Evolutionary conservation across 2,888 invertebrate genomes (phyloP).

Genomic region (Drosophila conformis): DNA sequence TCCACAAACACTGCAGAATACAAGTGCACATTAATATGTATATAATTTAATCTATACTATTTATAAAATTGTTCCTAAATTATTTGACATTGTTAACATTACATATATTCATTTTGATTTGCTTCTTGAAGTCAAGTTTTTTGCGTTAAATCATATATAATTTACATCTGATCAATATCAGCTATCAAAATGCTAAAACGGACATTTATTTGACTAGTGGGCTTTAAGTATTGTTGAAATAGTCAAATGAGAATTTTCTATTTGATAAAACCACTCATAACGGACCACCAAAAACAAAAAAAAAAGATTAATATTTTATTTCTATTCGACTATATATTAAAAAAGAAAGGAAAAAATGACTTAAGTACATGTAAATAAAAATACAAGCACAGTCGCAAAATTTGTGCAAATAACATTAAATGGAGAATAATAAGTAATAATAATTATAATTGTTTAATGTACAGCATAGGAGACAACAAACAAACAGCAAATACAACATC

Average conservation of each 20-base stretch:
- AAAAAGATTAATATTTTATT: not conserved
- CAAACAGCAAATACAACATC: not conserved
- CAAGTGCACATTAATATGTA: slow-evolving; percentile 1
- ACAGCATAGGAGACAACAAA: slow-evolving; percentile 16
- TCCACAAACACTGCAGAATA: not conserved
- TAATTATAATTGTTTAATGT: slow-evolving; percentile 30
- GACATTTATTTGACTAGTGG: not conserved
- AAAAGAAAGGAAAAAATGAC: not conserved
- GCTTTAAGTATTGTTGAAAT: not conserved
- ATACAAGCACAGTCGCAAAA: slow-evolving; percentile 17
- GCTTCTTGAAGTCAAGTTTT: not conserved
- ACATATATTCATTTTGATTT: not conserved
- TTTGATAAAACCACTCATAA: not conserved
- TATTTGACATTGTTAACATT: slow-evolving; percentile 3
- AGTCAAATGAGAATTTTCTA: not conserved
- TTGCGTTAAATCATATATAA: not conserved
- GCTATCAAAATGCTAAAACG: not conserved
- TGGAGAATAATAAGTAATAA: slow-evolving; percentile 6
- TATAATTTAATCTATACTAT: slow-evolving; percentile 1
- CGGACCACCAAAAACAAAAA: slow-evolving; percentile 23
- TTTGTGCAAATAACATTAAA: slow-evolving; percentile 22
- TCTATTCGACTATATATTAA: slow-evolving; percentile 14
- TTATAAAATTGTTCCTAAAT: slow-evolving; percentile 1
- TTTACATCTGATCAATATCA: slow-evolving; percentile 10
- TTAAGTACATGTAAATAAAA: slow-evolving; percentile 35